Base-by-base conservation (phyloP, 2,888 invertebrate species). In the Dusona sp. region DNA sequence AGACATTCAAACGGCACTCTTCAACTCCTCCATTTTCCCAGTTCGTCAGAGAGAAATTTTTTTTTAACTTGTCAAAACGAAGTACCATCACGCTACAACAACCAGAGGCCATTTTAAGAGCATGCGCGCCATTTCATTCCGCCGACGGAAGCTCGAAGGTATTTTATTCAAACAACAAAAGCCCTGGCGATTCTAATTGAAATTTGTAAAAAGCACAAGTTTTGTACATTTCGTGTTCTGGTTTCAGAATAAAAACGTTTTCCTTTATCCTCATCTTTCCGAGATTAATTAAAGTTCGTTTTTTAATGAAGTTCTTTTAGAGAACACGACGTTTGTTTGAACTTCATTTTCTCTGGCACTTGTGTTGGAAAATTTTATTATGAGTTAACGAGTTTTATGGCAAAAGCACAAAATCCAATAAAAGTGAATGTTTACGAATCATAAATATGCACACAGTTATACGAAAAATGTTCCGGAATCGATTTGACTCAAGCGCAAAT, bases 11-110 rank as follows among this genome's bases (percentile, higher is more conserved):
- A 74, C 42, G 29, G 16, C 3, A 19, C n/a, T 51, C 45, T 74
- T 42, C 57, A 42, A 61, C 57, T 61, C 42, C 68, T 42, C 38
- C 22, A 68, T 68, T 68, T 38, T 45, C 1, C 42, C 25, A 68
- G 13, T 38, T 68, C 22, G 13, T 45, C 22, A 25, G 29, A 61
- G 16, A 61, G 16, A 61, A 29, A 29, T 29, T 29, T 57, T 25
- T 51, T 51, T 22, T 25, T 4, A 42, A 42, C 9, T 45, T 42
- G 42, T 22, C 38, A 22, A 22, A 68, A 42, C 13, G 25, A 68
- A 68, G 42, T 68, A 68, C 25, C 22, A 45, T 45, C 22, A 9
- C 1, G 42, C 22, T 68, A 22, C 68, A 45, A 45, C n/a, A 36
- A 68, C 68, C 36, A 42, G 29, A 22, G 36, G n/a, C n/a, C n/a